Conservation (phyloP, 2,113 vertebrate genomes). For the Takifugu bimaculatus region DNA sequence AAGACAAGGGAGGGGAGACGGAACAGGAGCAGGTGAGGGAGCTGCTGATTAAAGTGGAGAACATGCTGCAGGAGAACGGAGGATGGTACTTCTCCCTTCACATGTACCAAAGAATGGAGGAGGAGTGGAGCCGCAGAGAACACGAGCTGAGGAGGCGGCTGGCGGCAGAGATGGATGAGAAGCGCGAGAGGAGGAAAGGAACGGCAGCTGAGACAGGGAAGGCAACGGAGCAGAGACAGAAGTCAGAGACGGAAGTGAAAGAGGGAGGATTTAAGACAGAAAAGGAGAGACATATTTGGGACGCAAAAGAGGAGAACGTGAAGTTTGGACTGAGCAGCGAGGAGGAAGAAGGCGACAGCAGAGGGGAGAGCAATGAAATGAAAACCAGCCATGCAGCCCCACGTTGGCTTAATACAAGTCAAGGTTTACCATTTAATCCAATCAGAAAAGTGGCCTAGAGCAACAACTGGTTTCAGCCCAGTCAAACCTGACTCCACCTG, state of each 20-base stretch:
- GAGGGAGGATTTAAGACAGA: not conserved
- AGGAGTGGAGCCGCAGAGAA: slow-evolving; percentile 50
- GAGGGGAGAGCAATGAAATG: slow-evolving; percentile 3
- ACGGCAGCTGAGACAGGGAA: slow-evolving; percentile 25
- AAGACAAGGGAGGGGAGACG: slow-evolving; percentile 9
- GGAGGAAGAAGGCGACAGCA: slow-evolving; percentile 11
- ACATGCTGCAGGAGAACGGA: slow-evolving; percentile 50
- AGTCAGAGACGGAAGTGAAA: slow-evolving; percentile 8
- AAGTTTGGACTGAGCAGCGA: slow-evolving; percentile 19
- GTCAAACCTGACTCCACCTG: slow-evolving; percentile 2
- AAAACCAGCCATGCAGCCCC: slow-evolving; percentile 10
- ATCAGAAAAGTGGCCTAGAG: slow-evolving; percentile 10
- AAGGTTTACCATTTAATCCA: slow-evolving; percentile 24
- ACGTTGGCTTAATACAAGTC: slow-evolving; percentile 10
- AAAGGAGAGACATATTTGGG: slow-evolving; percentile 15
- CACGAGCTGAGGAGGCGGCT: slow-evolving; percentile 40
- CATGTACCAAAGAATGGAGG: slow-evolving; percentile 50
- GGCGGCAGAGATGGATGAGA: slow-evolving; percentile 19
- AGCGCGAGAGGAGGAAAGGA: slow-evolving; percentile 18
- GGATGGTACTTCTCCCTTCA: slow-evolving; percentile 59
- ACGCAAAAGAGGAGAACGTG: slow-evolving; percentile 2
- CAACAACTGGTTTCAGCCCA: not conserved
- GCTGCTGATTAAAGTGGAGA: slow-evolving; percentile 45
- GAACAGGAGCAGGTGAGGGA: slow-evolving; percentile 46
- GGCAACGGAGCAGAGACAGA: slow-evolving; percentile 23